Conservation (phyloP, 2,113 vertebrate species). For the Pomatostomus ruficeps region DNA sequence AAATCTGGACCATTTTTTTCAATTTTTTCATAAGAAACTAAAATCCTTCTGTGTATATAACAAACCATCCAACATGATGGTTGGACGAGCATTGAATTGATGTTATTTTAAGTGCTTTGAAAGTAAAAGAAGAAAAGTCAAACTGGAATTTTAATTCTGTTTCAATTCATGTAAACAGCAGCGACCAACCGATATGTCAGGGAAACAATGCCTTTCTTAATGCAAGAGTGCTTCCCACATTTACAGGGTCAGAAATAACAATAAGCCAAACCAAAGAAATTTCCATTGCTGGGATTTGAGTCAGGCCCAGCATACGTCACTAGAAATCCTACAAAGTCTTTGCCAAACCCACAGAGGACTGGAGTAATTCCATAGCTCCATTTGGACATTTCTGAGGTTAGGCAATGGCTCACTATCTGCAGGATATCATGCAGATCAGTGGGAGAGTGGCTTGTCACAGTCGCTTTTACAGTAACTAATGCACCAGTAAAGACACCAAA, state of each 20-base stretch:
- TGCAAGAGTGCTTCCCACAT: background rate
- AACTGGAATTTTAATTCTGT: background rate
- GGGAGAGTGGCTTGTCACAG: background rate
- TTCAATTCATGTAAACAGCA: background rate
- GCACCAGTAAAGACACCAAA: background rate
- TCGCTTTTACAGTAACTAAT: background rate
- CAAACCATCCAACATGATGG: background rate
- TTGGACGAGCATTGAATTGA: background rate
- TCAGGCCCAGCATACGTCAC: background rate
- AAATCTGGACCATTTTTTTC: background rate
- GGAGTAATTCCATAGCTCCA: constrained; percentile 6
- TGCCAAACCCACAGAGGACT: constrained; percentile 46
- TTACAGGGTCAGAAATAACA: constrained; percentile 39
- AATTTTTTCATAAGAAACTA: background rate
- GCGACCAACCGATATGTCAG: background rate
- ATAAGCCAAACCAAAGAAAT: constrained; percentile 21
- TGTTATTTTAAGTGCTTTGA: background rate
- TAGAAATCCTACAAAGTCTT: background rate
- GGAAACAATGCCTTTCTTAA: background rate
- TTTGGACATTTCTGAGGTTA: constrained; percentile 38
- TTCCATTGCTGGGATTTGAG: constrained; percentile 30
- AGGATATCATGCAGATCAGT: constrained; percentile 1
- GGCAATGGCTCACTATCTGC: constrained; percentile 1
- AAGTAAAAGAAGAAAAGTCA: background rate
- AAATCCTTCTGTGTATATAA: background rate